These are phyloP conservation scores for Drosophila dunni DNA, from an alignment of 1,140 invertebrate species.

Conservation along the genomic window DNA sequence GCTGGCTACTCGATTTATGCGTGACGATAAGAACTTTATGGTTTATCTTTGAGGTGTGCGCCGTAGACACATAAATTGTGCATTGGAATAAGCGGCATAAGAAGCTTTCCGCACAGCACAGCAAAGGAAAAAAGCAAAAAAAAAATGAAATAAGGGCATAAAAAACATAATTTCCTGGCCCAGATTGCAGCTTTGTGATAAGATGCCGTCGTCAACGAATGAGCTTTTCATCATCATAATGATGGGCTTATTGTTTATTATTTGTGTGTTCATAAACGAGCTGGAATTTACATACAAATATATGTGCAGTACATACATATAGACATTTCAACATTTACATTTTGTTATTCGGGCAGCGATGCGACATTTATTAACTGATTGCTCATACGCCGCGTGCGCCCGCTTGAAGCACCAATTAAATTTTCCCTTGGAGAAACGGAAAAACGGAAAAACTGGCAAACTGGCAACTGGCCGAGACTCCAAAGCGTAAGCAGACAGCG, in stretches of 20 bases:
- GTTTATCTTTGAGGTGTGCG: conserved; percentile 74
- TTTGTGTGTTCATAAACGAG: conserved; percentile 9
- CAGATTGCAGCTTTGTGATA: conserved; percentile 71
- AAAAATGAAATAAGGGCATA: conserved; percentile 33
- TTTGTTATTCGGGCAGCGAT: conserved; percentile 35
- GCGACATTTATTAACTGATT: conserved; percentile 55
- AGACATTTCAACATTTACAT: conserved; percentile 5
- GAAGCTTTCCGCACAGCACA: conserved; percentile 14
- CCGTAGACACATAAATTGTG: conserved; percentile 55
- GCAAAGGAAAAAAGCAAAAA: conserved; percentile 21
- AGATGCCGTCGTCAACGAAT: conserved; percentile 51
- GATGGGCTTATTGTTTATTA: conserved; percentile 80
- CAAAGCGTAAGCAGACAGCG: conserved; percentile 52
- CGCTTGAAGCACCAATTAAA: conserved; percentile 73
- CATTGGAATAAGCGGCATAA: conserved; percentile 6
- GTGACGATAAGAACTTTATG: conserved; percentile 72
- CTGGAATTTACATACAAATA: background rate
- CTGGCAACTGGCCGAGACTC: conserved; percentile 24
- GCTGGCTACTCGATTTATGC: conserved; percentile 65
- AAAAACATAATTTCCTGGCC: conserved; percentile 77
- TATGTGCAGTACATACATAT: background rate
- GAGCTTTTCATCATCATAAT: conserved; percentile 59
- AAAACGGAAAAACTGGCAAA: background rate
- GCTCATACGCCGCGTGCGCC: conserved; percentile 61
- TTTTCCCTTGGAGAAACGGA: conserved; percentile 38